Conservation (phyloP, 2,113 vertebrate species). For the Ctenodactylus gundi region DNA sequence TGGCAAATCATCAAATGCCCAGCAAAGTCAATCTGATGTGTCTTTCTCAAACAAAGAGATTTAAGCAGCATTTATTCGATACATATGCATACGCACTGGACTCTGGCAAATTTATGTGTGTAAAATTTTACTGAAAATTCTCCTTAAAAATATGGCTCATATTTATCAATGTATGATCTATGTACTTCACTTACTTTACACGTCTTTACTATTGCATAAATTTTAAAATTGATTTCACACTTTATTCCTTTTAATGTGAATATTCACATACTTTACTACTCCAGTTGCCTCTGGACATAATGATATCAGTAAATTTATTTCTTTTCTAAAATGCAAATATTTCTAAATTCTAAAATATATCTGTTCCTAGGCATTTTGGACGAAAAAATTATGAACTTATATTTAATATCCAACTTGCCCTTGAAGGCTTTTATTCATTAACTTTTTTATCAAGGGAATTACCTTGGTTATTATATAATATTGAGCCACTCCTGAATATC, state of each 20-base stretch:
- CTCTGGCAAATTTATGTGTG: background rate
- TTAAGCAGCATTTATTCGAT: background rate
- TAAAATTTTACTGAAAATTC: background rate
- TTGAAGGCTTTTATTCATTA: background rate
- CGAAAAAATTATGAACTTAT: background rate
- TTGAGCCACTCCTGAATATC: background rate
- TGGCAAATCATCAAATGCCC: background rate
- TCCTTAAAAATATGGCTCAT: background rate
- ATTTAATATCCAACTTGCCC: background rate
- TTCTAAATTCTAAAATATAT: background rate
- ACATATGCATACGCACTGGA: background rate
- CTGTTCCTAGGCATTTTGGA: background rate
- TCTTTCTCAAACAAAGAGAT: background rate
- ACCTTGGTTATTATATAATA: background rate
- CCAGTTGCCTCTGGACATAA: background rate
- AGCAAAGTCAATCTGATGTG: background rate
- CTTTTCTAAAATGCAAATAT: background rate
- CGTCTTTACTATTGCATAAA: background rate
- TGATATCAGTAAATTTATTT: background rate
- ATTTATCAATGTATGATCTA: background rate
- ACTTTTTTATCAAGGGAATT: background rate
- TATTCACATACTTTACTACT: background rate
- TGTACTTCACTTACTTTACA: background rate
- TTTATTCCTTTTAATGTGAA: background rate
- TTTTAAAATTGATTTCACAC: background rate